These are phyloP conservation scores for Trissolcus brochymenae DNA, from an alignment of 2,888 invertebrate genomes.

Conservation along the genomic window DNA sequence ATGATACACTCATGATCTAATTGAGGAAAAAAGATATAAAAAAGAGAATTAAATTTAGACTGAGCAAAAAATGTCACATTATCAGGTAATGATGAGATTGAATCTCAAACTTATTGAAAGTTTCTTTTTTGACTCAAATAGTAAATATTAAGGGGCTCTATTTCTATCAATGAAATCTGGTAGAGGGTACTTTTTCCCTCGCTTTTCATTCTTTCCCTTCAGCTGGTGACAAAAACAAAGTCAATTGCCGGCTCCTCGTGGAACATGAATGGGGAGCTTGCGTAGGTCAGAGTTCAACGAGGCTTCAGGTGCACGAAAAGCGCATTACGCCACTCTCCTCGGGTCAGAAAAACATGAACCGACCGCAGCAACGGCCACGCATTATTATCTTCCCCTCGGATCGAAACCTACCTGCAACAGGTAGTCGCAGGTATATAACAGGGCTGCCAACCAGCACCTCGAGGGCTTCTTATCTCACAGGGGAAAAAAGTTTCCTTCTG, in stretches of 20 bases:
- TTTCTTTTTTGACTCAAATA: no score
- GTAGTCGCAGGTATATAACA: constrained; percentile 39
- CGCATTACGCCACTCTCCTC: constrained; percentile 10
- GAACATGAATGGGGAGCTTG: neutral
- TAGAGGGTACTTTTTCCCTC: constrained; percentile 16
- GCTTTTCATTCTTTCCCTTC: neutral
- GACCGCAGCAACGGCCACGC: constrained; percentile 23
- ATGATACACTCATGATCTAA: constrained; percentile 48
- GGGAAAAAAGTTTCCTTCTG: neutral
- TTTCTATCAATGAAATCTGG: constrained; percentile 8
- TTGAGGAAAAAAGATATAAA: constrained; percentile 5
- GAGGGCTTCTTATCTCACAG: constrained; percentile 7
- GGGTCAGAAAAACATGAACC: constrained; percentile 10
- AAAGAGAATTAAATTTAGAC: no score
- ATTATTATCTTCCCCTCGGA: constrained; percentile 33
- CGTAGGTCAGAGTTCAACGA: neutral
- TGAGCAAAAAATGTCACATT: no score
- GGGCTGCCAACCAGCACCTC: constrained; percentile 14
- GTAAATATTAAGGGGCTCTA: constrained; percentile 18
- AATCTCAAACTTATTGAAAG: no score
- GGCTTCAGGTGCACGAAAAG: constrained; percentile 10
- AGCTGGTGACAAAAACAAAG: neutral
- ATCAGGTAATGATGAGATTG: no score
- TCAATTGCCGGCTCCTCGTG: neutral
- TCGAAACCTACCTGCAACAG: constrained; percentile 32